Base-by-base conservation (phyloP, 2,797 vertebrate species). In the Prunella strophiata region DNA sequence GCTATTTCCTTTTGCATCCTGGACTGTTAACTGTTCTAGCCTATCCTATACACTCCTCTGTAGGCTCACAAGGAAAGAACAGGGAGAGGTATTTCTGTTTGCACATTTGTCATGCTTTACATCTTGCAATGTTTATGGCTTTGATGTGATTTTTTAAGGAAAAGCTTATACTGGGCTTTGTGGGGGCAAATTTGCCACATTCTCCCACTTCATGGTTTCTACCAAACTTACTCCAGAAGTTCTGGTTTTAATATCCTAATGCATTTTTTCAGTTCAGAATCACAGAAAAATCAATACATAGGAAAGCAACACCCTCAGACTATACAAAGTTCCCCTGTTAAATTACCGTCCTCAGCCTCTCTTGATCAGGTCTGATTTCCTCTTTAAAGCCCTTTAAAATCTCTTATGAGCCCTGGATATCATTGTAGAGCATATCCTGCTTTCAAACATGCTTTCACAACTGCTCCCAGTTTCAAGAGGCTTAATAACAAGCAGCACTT, bases 141-240 rank as follows among this genome's bases (percentile, higher is more conserved):
- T 95, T 95, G 91, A 95, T 75, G 83, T 97, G 96, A 96, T 94
- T 97, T 96, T 97, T 96, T 83, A 90, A 96, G 83, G 54, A 96
- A 96, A 88, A 79, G 43, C 73, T 88, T 95, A 77, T 29, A 34
- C 76, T 74, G 73, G 93, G 80, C 80, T 94, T 95, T 91, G 89
- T 29, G 4, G 70, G 80, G 89, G 88, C 90, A 96, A 95, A 94
- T 93, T 54, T 95, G 72, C 93, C 96, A 93, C 96, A 95, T 97
- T 97, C 76, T 88, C 67, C 70, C 38, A 55, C 92, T 95, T 91
- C 88, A 89, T 66, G 34, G 70, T 94, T 98, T 97, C 97, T 96
- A 95, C 93, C 58, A 83, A 96, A 97, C 95, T 90, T 96, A 93
- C 63, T 79, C 85, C 81, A 92, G 91, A 90, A 93, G 82, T 93